Conservation (phyloP, 2,797 vertebrate genomes). For the Somateria mollissima region DNA sequence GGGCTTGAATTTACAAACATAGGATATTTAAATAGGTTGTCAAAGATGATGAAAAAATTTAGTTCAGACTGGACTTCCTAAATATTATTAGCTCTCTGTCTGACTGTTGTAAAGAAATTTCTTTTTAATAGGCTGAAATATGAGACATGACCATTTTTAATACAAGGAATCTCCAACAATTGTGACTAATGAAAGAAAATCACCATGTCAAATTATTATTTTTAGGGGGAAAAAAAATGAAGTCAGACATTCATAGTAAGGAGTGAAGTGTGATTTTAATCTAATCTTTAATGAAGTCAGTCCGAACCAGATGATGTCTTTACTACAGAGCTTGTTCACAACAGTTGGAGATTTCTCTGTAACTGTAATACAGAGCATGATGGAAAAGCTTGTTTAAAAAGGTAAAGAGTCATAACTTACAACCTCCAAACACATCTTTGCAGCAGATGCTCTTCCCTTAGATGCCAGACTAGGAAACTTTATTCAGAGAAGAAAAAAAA, state of each 20-base stretch:
- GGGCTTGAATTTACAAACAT: background rate
- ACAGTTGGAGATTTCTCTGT: background rate
- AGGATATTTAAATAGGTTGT: background rate
- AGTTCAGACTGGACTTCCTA: background rate
- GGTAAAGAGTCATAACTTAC: background rate
- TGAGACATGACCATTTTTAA: background rate
- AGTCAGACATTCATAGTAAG: background rate
- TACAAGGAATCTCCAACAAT: background rate
- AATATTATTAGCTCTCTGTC: background rate
- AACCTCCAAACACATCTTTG: background rate
- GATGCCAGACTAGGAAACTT: background rate
- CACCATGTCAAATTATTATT: background rate
- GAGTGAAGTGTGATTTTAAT: background rate
- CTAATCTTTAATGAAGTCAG: background rate
- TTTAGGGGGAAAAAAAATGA: background rate
- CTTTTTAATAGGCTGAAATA: background rate
- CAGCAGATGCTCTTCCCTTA: slow-evolving; percentile 17
- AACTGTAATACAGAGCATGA: background rate
- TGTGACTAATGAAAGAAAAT: slow-evolving; percentile 5
- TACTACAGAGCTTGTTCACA: background rate
- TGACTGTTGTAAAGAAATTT: background rate
- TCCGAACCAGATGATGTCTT: background rate
- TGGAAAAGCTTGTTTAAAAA: background rate
- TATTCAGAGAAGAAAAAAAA: background rate
- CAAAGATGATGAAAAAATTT: slow-evolving; percentile 5